Base-by-base conservation (phyloP, 2,113 vertebrate genomes). In the Dasyurus viverrinus region DNA sequence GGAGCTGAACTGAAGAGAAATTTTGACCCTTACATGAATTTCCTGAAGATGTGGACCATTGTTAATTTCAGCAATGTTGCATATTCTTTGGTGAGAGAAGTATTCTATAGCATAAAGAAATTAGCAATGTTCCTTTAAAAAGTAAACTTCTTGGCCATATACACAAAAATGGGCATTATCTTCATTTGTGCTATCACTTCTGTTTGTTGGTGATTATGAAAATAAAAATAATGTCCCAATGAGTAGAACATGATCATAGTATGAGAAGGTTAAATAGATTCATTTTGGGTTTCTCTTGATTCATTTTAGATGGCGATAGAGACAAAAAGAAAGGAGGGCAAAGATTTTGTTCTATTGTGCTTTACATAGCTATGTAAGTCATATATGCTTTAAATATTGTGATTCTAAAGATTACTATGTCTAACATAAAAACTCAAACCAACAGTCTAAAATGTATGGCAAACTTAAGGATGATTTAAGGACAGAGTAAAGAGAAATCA, bases 61-160 rank as follows among this genome's bases (percentile, higher is more conserved):
- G 7, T 5, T 93, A 90, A 94, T 60, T 90, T 12, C 6, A 46
- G 12, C 26, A 47, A 23, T 76, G 90, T 11, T 92, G 8, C 53
- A 89, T 25, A 55, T 84, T 93, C 54, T 92, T 92, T 89, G 84
- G 50, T 54, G 24, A 90, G 9, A 46, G 93, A 92, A 47, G 19
- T 5, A 94, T 47, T 94, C 68, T 89, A 90, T 54, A 23, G 50
- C 47, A 93, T 68, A 93, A 95, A 93, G 48, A 96, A 92, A 95
- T 68, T 53, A 95, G 92, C 42, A 94, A 50, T 54, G 30, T 95
- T 53, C 92, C 92, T 53, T 92, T 93, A 91, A 95, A 95, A 90
- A 91, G 57, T 48, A 53, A 95, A 76, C 4, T 76, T 76, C 60
- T 19, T 76, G 5, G 68, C 55, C 42, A 50, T 93, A 93, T 89